Conservation (phyloP, 92 coral and sea anemone genomes). For the Plumapathes pennacea region DNA sequence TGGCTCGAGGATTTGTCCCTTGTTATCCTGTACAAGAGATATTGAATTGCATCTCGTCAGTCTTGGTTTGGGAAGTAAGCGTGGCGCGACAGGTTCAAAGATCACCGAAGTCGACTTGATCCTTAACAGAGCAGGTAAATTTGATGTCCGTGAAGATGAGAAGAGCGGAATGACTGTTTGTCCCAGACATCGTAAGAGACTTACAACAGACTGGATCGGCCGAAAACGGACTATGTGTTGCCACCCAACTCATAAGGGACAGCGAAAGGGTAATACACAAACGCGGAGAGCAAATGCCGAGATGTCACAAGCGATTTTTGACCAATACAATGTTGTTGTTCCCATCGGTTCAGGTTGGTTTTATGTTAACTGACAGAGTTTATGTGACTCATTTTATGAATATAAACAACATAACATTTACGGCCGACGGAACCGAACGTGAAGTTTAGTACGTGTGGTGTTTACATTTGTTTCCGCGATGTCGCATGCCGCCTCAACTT, state of each 20-base stretch:
- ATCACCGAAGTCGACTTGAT: constrained; percentile 16
- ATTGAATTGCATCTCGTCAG: constrained; percentile 17
- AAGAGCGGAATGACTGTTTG: constrained; percentile 7
- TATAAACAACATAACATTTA: constrained; percentile 9
- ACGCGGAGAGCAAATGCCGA: constrained; percentile 21
- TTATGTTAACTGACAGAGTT: constrained; percentile 3
- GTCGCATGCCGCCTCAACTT: neutral
- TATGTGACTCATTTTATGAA: neutral
- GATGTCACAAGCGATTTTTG: constrained; percentile 18
- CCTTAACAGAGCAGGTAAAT: constrained; percentile 7
- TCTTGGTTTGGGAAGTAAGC: constrained; percentile 21
- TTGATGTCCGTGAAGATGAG: constrained; percentile 6
- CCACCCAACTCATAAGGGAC: constrained; percentile 13
- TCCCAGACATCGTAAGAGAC: constrained; percentile 14
- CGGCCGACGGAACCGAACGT: constrained; percentile 1
- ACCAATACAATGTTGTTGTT: constrained; percentile 12
- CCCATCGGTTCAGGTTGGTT: constrained; percentile 35
- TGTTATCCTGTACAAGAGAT: constrained; percentile 16
- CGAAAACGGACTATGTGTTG: constrained; percentile 9
- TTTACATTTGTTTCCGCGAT: neutral
- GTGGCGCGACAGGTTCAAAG: constrained; percentile 15
- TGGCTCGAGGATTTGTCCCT: constrained; percentile 19
- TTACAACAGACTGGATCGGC: constrained; percentile 18
- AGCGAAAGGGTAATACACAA: constrained; percentile 14
- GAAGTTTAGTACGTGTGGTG: neutral